Conservation (phyloP, 2,888 invertebrate genomes). For the Heliconius hortense region DNA sequence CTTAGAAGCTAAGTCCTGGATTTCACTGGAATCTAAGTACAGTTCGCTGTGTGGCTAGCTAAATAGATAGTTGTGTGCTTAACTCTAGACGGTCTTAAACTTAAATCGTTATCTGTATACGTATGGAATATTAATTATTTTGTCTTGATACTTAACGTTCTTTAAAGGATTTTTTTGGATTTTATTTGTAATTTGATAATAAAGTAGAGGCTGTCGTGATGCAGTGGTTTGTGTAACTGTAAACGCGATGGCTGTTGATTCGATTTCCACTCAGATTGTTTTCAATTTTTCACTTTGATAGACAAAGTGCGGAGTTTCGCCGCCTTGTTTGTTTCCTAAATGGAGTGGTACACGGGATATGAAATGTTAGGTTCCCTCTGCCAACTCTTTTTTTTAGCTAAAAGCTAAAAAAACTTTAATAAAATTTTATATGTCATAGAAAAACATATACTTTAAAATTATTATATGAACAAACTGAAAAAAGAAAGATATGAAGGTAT, state of each 20-base stretch:
- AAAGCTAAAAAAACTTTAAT: too few relatives aligned
- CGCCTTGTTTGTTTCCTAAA: too few relatives aligned
- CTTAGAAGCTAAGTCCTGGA: constrained; percentile 31
- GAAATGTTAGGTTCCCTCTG: too few relatives aligned
- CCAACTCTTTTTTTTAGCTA: too few relatives aligned
- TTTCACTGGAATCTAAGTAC: not conserved
- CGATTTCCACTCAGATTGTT: not conserved
- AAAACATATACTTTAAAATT: not conserved
- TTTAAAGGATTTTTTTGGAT: not conserved
- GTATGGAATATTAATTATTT: not conserved
- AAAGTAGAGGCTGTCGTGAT: not conserved
- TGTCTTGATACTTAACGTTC: not conserved
- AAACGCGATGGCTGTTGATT: not conserved
- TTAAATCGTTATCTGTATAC: constrained; percentile 6
- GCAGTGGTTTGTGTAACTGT: not conserved
- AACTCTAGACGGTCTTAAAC: constrained; percentile 1
- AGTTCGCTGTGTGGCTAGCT: constrained; percentile 4
- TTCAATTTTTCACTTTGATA: too few relatives aligned
- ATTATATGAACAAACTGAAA: not conserved
- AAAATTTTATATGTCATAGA: not conserved
- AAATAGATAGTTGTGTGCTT: constrained; percentile 13
- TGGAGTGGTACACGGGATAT: too few relatives aligned
- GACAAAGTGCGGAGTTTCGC: too few relatives aligned
- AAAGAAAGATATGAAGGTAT: not conserved
- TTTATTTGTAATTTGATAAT: not conserved